Evolutionary conservation across 2,113 vertebrate species (phyloP), one percentile per base, ranked within the genome.

Genomic region (Tonatia bakeri): DNA sequence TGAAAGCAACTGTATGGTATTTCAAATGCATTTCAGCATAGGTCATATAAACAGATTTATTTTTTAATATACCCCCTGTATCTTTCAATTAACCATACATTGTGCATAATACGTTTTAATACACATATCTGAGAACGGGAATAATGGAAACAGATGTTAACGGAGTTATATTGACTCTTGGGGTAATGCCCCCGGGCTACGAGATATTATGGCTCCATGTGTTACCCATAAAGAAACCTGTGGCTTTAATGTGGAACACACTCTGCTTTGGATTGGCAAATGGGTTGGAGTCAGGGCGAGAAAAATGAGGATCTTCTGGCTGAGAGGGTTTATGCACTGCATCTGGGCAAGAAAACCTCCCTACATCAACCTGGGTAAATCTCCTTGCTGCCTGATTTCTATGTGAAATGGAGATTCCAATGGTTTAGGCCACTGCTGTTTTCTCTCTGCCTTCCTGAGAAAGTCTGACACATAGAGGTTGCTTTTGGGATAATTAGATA

Each of bases 91-190:
- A 95, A 81, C 80, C 67, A 75, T 88, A 11, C 40, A 81, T 24
- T 14, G 3, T 43, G 43, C 13, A 3, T 94, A 85, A 80, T 47
- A 40, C 54, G 94, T 93, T 91, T 97, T 43, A 87, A 94, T 96
- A 92, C 2, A 67, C 16, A 13, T 87, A 6, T 8, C 6, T 56
- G 87, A 87, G 89, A 85, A 96, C 95, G 38, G 0, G 75, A 85
- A 67, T 50, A 96, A 86, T 15, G 96, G 75, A 96, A 98, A 97
- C 96, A 97, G 54, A 93, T 97, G 98, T 96, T 97, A 95, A 80
- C 13, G 0, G 91, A 96, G 81, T 69, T 70, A 31, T 79, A 77
- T 87, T 88, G 95, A 28, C 84, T 97, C 47, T 52, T 69, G 94
- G 96, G 95, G 97, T 89, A 94, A 54, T 93, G 89, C 77, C 94